phyloP scores from a whole-genome alignment of 92 coral and sea anemone species.

The Nematostella vectensis region DNA sequence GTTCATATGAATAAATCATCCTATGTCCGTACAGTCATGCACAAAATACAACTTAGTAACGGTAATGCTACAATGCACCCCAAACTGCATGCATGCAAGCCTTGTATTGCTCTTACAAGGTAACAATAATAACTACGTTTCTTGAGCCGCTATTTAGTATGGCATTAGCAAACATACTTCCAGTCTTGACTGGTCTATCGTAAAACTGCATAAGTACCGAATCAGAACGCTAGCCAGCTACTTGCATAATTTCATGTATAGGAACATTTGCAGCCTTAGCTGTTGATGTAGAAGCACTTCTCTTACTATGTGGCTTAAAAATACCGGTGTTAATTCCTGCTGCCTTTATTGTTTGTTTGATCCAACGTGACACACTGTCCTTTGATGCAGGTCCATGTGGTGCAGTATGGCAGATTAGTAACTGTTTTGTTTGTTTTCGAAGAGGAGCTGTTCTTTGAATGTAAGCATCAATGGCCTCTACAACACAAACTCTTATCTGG shows the following conservation, averaged over 20 bases:
- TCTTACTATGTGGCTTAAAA: conserved; percentile 46
- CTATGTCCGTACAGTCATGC: too few relatives aligned
- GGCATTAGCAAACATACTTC: conserved; percentile 23
- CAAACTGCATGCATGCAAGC: too few relatives aligned
- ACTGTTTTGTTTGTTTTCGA: conserved; percentile 28
- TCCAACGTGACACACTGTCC: conserved; percentile 39
- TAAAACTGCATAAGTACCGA: conserved; percentile 28
- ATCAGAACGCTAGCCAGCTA: conserved; percentile 51
- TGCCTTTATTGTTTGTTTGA: conserved; percentile 12
- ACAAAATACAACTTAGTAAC: too few relatives aligned
- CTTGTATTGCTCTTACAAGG: too few relatives aligned
- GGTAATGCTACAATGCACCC: too few relatives aligned
- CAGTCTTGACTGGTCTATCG: too few relatives aligned
- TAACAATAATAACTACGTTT: too few relatives aligned
- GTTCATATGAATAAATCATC: too few relatives aligned
- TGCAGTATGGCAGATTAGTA: conserved; percentile 26
- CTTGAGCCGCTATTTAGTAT: too few relatives aligned
- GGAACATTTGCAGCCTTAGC: conserved; percentile 41
- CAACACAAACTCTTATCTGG: conserved; percentile 23
- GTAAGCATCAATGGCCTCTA: conserved; percentile 13
- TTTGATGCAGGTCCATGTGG: conserved; percentile 50
- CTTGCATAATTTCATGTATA: conserved; percentile 30
- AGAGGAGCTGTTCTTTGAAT: conserved; percentile 30
- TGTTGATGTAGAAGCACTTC: conserved; percentile 42
- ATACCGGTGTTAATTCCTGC: conserved; percentile 32